phyloP scores from a whole-genome alignment of 2,888 invertebrate genomes.

The Drosophila phalerata region DNA sequence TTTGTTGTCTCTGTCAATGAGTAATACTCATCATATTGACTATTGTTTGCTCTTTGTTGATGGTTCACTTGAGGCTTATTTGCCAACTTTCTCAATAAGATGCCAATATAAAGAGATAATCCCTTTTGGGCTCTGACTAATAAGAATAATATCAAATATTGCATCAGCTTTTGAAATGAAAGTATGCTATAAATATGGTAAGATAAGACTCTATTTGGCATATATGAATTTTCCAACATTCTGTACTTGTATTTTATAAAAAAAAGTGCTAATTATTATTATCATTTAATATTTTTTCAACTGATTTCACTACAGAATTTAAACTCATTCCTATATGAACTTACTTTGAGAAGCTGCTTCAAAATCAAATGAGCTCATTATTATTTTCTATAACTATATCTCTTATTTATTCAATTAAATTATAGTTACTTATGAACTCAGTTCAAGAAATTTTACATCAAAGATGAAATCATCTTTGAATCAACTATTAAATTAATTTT shows the following conservation, averaged over 20 bases:
- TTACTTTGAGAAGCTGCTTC: no score
- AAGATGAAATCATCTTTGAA: not conserved
- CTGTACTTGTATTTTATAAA: no score
- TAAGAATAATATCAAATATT: constrained; percentile 1
- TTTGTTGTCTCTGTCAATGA: constrained; percentile 1
- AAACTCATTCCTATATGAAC: no score
- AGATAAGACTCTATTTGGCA: not conserved
- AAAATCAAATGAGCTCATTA: not conserved
- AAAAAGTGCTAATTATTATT: no score
- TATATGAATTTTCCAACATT: not conserved
- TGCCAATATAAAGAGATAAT: not conserved
- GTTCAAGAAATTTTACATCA: not conserved
- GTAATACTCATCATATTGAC: constrained; percentile 7
- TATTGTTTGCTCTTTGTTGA: not conserved
- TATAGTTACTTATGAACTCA: not conserved
- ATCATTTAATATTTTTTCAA: no score
- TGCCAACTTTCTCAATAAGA: constrained; percentile 8
- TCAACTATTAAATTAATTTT: not conserved
- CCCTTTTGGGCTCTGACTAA: constrained; percentile 4
- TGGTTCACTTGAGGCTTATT: not conserved
- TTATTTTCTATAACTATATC: not conserved
- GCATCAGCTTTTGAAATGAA: constrained; percentile 7
- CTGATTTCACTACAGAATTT: no score
- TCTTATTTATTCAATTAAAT: not conserved
- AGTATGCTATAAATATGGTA: not conserved